Conservation (phyloP, 2,797 vertebrate species). For the Ctenosaura bakeri region DNA sequence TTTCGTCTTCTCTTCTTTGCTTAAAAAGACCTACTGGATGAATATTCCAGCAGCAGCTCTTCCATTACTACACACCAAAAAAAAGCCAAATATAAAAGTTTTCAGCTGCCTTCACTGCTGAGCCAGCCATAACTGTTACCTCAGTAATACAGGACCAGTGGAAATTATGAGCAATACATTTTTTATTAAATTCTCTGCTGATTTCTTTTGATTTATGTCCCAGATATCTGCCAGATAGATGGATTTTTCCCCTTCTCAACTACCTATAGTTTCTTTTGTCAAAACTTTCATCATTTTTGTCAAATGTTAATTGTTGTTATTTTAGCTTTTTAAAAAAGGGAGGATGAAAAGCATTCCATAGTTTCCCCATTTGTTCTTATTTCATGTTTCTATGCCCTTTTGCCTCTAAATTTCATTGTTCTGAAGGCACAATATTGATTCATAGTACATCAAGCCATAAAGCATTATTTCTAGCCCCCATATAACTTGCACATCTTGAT, state of each 20-base stretch:
- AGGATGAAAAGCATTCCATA: slow-evolving; percentile 61
- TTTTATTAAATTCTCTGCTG: slow-evolving; percentile 65
- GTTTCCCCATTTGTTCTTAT: slow-evolving; percentile 66
- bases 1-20: not conserved
- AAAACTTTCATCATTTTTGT: slow-evolving; percentile 50
- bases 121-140: slow-evolving; percentile 42
- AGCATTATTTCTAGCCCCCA: slow-evolving; percentile 45
- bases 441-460: slow-evolving; percentile 57
- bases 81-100: slow-evolving; percentile 50
- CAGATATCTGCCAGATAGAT: slow-evolving; percentile 47
- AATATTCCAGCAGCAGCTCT: not conserved
- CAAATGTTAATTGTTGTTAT: slow-evolving; percentile 65
- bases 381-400: slow-evolving; percentile 62
- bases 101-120: slow-evolving; percentile 52
- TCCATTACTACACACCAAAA: not conserved
- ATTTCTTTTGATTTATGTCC: slow-evolving; percentile 59
- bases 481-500: slow-evolving; percentile 12
- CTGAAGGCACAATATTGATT: slow-evolving; percentile 47
- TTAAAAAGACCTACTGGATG: not conserved
- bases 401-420: slow-evolving; percentile 43
- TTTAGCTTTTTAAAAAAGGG: slow-evolving; percentile 56
- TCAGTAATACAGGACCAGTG: slow-evolving; percentile 56
- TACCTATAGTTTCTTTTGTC: slow-evolving; percentile 54
- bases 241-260: not conserved
- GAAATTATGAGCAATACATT: slow-evolving; percentile 60